Conservation (phyloP, 2,797 vertebrate species). For the Periophthalmus magnuspinnatus region DNA sequence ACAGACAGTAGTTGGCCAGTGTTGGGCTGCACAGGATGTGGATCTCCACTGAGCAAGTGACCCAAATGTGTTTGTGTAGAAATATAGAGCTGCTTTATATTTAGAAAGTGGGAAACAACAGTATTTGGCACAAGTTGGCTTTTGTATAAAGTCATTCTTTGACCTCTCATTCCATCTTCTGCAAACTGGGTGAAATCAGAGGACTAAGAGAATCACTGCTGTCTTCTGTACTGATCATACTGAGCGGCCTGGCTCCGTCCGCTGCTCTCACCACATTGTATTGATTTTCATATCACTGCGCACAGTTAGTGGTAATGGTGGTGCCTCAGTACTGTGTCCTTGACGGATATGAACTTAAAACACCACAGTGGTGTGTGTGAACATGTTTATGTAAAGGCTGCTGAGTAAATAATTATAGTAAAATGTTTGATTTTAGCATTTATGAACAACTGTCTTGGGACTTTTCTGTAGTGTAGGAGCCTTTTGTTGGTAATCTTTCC, state of each 20-base stretch:
- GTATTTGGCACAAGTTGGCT: constrained; percentile 14
- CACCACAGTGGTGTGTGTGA: constrained; percentile 31
- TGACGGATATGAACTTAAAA: constrained; percentile 21
- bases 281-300: constrained; percentile 62
- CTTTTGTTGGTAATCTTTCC: constrained; percentile 16
- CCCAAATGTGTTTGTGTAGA: constrained; percentile 17
- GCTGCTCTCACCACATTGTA: constrained; percentile 43
- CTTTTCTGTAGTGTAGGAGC: constrained; percentile 12
- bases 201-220: constrained; percentile 17
- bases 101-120: constrained; percentile 17
- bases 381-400: constrained; percentile 15
- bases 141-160: constrained; percentile 6
- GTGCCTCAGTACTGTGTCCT: constrained; percentile 20
- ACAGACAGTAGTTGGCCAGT: constrained; percentile 37
- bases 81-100: constrained; percentile 17
- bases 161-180: constrained; percentile 11
- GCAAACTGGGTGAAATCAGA: not conserved
- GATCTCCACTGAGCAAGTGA: constrained; percentile 4
- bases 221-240: constrained; percentile 5
- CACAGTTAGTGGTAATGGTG: constrained; percentile 40
- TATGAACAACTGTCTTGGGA: constrained; percentile 44
- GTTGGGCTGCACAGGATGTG: constrained; percentile 28
- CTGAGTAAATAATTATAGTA: constrained; percentile 11
- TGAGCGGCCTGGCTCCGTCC: constrained; percentile 11
- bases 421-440: constrained; percentile 31